These are phyloP conservation scores for Drosophila prolongata DNA, from an alignment of 2,888 invertebrate species.

Conservation along the genomic window DNA sequence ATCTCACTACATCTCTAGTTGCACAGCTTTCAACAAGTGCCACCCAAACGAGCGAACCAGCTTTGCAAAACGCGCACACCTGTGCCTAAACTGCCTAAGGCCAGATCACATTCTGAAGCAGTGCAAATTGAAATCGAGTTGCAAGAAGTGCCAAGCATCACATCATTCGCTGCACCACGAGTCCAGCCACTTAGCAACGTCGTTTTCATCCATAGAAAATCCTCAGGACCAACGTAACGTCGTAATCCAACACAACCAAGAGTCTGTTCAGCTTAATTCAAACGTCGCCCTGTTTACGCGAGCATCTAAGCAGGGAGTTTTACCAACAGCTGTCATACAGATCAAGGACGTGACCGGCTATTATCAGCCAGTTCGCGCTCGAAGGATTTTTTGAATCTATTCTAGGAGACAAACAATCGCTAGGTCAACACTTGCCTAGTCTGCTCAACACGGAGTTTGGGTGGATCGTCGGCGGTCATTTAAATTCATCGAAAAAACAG, in stretches of 20 bases:
- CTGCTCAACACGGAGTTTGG: too few relatives aligned
- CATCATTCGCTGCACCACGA: background rate
- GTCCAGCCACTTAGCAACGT: background rate
- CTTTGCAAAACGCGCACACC: background rate
- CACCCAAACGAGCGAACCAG: background rate
- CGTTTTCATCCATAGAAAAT: background rate
- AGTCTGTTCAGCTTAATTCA: conserved; percentile 2
- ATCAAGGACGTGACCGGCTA: too few relatives aligned
- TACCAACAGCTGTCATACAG: too few relatives aligned
- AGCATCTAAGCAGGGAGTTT: background rate
- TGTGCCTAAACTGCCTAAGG: background rate
- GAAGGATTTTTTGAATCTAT: too few relatives aligned
- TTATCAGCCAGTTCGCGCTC: too few relatives aligned
- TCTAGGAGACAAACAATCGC: too few relatives aligned
- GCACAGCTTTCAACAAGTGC: background rate
- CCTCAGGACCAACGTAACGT: background rate
- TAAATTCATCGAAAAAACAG: background rate
- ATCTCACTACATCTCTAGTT: background rate
- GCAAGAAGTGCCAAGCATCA: background rate
- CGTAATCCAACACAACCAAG: background rate
- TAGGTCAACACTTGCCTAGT: too few relatives aligned
- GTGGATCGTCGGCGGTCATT: background rate
- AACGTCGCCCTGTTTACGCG: background rate
- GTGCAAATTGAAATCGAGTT: background rate
- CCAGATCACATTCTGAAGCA: too few relatives aligned